phyloP scores from a whole-genome alignment of 1,140 invertebrate genomes.

The Sipha flava region DNA sequence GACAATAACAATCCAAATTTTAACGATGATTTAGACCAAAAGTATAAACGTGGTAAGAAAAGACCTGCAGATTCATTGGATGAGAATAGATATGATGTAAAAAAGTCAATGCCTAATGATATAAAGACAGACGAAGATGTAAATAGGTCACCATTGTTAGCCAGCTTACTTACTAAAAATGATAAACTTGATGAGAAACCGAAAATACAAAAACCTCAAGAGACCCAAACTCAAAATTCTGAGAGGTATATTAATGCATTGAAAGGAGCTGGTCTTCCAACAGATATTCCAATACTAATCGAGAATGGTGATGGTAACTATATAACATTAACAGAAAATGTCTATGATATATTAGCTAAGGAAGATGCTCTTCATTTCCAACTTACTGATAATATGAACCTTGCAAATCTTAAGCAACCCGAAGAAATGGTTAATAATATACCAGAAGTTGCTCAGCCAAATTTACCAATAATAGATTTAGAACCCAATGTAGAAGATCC shows the following conservation, averaged over 20 bases:
- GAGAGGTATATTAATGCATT: slow-evolving; percentile 47
- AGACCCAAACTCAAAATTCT: slow-evolving; percentile 17
- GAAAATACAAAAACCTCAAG: slow-evolving; percentile 22
- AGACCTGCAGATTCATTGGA: not conserved
- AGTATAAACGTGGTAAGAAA: slow-evolving; percentile 15
- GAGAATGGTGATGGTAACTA: slow-evolving; percentile 51
- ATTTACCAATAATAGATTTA: slow-evolving; percentile 20
- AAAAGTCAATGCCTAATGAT: slow-evolving; percentile 3
- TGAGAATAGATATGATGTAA: not conserved
- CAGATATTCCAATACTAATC: slow-evolving; percentile 49
- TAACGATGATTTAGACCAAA: not conserved
- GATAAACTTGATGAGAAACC: slow-evolving; percentile 34
- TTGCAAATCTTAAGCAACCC: slow-evolving; percentile 28
- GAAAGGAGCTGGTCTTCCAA: slow-evolving; percentile 49
- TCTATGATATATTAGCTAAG: slow-evolving; percentile 48
- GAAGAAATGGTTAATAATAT: slow-evolving; percentile 30
- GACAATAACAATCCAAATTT: slow-evolving; percentile 2
- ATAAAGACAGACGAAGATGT: slow-evolving; percentile 8
- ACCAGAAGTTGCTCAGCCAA: slow-evolving; percentile 10
- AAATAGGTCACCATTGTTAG: slow-evolving; percentile 36
- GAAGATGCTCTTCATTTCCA: slow-evolving; percentile 50
- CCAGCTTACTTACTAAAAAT: slow-evolving; percentile 38
- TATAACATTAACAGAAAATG: slow-evolving; percentile 50
- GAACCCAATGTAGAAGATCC: slow-evolving; percentile 24
- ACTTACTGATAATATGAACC: slow-evolving; percentile 44